Base-by-base conservation (phyloP, 2,797 vertebrate species). In the Myotis vivesi region DNA sequence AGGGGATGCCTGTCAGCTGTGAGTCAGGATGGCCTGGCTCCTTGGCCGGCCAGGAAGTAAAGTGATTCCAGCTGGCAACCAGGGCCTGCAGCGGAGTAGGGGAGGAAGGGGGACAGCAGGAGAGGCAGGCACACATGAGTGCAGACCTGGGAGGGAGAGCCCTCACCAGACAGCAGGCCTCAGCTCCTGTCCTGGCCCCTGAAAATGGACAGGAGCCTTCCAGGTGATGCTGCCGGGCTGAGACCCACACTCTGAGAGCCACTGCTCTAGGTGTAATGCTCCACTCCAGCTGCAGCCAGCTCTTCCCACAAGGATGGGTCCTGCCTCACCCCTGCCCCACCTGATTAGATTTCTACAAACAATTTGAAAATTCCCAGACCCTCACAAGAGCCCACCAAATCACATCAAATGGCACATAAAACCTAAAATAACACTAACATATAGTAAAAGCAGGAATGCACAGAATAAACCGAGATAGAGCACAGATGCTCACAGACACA, bases 1-100 rank as follows among this genome's bases (percentile, higher is more conserved):
- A 25, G 80, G 80, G 59, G 59, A 17, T 49, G 59, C 30, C 15
- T 92, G 79, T 97, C 96, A 93, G 97, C 96, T 92, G 77, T 97
- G 98, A 97, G 96, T 97, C 97, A 97, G 94, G 97, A 81, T 92
- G 2, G 89, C 96, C 92, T 94, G 91, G 91, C 95, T 98, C 95
- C 94, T 97, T 96, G 97, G 96, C 95, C 94, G 96, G 97, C 96
- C 93, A 96, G 97, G 96, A 97, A 98, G 96, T 96, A 97, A 98
- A 98, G 97, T 49, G 95, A 96, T 96, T 30, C 97, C 97, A 98
- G 97, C 97, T 97, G 98, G 96, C 95, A 97, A 90, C 93, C 93
- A 83, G 97, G 97, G 97, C 93, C 93, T 41, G 33, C 4, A 28
- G 71, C 9, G 13, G 41, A 20, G 1, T 0, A 5, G 7, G 23